Evolutionary conservation across 2,797 vertebrate genomes (phyloP), one percentile per base, ranked within the genome.

Genomic region (Myripristis jacobus): DNA sequence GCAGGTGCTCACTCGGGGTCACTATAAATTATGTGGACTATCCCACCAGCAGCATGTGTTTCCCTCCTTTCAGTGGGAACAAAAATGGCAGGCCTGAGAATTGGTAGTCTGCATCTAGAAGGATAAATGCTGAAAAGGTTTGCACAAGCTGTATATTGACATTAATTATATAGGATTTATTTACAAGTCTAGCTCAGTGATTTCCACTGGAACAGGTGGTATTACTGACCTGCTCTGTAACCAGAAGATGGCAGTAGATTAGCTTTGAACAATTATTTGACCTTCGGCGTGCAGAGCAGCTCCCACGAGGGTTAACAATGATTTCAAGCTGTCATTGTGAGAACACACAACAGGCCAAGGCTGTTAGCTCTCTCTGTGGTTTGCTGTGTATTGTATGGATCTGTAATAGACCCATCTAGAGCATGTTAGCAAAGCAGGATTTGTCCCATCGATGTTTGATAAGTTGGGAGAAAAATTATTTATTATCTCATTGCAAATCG

Each of bases 1-100:
- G 86, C 92, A 94, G 92, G 92, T 93, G 92, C 73, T 75, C 83
- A 69, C 70, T 68, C 25, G 27, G 67, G 15, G 66, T 60, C 56
- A 70, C 66, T 53, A 59, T 85, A 89, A 89, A 88, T 91, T 80
- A 85, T 46, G 55, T 22, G 1, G 72, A 84, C 73, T 72, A 29
- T 77, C 86, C 71, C 76, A 61, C 59, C 54, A 34, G 74, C 85
- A 38, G 73, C 85, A 89, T 87, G 70, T 88, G 81, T 66, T 76
- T 66, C 75, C 36, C 59, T 41, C 41, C 65, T 76, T 66, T 72
- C 47, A 77, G 55, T 25, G 16, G 15, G 62, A 70, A 21, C 72
- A 69, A 54, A 65, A 73, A 65, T 36, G 71, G 16, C 59, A 66
- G 13, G 22, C 55, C 44, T 63, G 13, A 31, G 54, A 43, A 25